phyloP scores from a whole-genome alignment of 1,140 invertebrate genomes.

The Drosophila ambigua region DNA sequence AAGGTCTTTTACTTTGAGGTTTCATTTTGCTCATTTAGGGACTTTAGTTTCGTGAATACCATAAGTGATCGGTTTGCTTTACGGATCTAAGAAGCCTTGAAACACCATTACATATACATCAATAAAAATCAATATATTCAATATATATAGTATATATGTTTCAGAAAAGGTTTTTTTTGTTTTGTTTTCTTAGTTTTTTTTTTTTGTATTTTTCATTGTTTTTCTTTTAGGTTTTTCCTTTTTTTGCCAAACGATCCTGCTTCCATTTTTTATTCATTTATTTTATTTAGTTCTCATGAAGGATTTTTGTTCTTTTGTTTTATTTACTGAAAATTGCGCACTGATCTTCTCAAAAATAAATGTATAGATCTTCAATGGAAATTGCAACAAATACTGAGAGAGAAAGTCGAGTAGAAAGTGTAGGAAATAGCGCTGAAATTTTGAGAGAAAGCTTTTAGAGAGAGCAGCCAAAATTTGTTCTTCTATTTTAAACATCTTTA shows the following conservation, averaged over 20 bases:
- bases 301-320: slow-evolving; percentile 32
- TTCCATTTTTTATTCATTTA: slow-evolving; percentile 75
- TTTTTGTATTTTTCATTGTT: slow-evolving; percentile 23
- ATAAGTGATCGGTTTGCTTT: slow-evolving; percentile 13
- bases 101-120: slow-evolving; percentile 65
- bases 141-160: slow-evolving; percentile 49
- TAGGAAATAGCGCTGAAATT: slow-evolving; percentile 58
- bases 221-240: slow-evolving; percentile 16
- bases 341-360: slow-evolving; percentile 72
- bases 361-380: slow-evolving; percentile 50
- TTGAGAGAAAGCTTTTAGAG: slow-evolving; percentile 34
- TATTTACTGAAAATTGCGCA: slow-evolving; percentile 64
- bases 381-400: slow-evolving; percentile 31
- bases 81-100: slow-evolving; percentile 61
- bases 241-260: slow-evolving; percentile 80
- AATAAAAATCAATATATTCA: slow-evolving; percentile 47
- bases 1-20: slow-evolving; percentile 58
- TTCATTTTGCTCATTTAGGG: slow-evolving; percentile 39
- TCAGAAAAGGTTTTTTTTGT: slow-evolving; percentile 42
- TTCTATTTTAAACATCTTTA: slow-evolving; percentile 32
- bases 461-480: slow-evolving; percentile 40
- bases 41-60: slow-evolving; percentile 60
- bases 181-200: slow-evolving; percentile 8
- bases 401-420: slow-evolving; percentile 28
- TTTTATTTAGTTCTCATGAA: slow-evolving; percentile 45